Evolutionary conservation across 2,888 invertebrate species (phyloP).

Genomic region (Girardia tigrina): DNA sequence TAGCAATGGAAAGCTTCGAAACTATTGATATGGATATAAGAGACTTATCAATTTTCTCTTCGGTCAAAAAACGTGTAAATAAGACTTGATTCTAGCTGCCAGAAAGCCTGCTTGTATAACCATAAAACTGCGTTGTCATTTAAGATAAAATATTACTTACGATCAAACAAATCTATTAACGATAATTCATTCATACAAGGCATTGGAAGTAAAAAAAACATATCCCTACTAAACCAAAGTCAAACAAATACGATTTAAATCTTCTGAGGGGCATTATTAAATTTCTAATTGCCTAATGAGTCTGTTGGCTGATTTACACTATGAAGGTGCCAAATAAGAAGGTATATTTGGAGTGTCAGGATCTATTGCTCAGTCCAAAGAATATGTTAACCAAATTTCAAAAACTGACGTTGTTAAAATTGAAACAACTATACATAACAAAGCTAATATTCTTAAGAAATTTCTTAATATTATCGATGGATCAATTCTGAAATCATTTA

Average conservation of each 20-base stretch:
- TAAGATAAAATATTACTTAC: background rate
- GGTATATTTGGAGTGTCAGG: background rate
- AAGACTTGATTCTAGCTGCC: background rate
- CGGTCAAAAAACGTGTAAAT: background rate
- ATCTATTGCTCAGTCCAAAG: background rate
- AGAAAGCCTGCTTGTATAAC: background rate
- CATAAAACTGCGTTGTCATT: background rate
- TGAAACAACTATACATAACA: constrained; percentile 2
- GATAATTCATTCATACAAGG: background rate
- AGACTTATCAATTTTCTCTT: background rate
- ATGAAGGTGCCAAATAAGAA: background rate
- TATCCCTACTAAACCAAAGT: background rate
- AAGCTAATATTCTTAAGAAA: constrained; percentile 4
- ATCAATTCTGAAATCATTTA: too few species aligned
- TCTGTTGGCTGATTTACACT: background rate
- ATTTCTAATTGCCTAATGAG: background rate
- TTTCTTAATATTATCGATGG: background rate
- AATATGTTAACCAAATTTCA: background rate
- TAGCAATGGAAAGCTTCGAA: too few species aligned
- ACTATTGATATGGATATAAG: background rate
- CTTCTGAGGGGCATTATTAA: background rate
- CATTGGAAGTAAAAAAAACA: background rate
- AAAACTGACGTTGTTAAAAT: background rate
- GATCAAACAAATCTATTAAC: background rate
- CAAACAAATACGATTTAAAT: background rate